These are phyloP conservation scores for Pagrus major DNA, from an alignment of 2,113 vertebrate genomes.

Conservation along the genomic window DNA sequence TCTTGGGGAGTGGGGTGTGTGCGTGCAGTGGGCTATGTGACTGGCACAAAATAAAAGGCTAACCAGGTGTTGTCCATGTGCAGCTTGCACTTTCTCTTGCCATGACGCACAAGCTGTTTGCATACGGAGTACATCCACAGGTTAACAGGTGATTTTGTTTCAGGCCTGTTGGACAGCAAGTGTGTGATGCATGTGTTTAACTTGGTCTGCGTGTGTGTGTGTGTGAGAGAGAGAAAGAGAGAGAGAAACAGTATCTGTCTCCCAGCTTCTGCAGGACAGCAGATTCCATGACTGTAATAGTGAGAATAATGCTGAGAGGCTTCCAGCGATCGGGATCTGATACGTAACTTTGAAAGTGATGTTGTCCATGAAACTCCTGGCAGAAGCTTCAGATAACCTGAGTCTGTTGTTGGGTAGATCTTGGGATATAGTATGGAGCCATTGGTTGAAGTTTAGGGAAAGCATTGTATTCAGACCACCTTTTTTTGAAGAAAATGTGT, in stretches of 20 bases:
- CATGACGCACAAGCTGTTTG: constrained; percentile 5
- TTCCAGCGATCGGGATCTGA: constrained; percentile 43
- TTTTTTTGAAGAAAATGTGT: not conserved
- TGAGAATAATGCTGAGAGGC: constrained; percentile 34
- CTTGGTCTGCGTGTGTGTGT: not conserved
- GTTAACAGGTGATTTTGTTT: constrained; percentile 42
- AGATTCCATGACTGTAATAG: constrained; percentile 48
- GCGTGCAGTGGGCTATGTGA: not conserved
- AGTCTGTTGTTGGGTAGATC: constrained; percentile 10
- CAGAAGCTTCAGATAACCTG: not conserved
- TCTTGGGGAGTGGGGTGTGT: not conserved
- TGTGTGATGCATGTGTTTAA: not conserved
- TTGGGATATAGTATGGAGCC: not conserved
- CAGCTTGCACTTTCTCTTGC: constrained; percentile 3
- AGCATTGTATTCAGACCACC: not conserved
- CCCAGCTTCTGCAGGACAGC: constrained; percentile 9
- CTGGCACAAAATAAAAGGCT: constrained; percentile 17
- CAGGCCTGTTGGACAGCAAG: constrained; percentile 3
- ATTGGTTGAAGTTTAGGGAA: not conserved
- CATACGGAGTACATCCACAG: not conserved
- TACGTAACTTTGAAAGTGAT: constrained; percentile 22
- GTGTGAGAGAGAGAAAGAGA: constrained; percentile 1
- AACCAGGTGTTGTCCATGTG: constrained; percentile 31
- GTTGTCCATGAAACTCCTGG: constrained; percentile 16
- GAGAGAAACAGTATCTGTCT: constrained; percentile 27